Percentiles rank a stretch among this genome's conserved stretches.
These are phyloP conservation scores for Ammodytes dubius DNA, from an alignment of 2,113 vertebrate species.

Conservation along the genomic window DNA sequence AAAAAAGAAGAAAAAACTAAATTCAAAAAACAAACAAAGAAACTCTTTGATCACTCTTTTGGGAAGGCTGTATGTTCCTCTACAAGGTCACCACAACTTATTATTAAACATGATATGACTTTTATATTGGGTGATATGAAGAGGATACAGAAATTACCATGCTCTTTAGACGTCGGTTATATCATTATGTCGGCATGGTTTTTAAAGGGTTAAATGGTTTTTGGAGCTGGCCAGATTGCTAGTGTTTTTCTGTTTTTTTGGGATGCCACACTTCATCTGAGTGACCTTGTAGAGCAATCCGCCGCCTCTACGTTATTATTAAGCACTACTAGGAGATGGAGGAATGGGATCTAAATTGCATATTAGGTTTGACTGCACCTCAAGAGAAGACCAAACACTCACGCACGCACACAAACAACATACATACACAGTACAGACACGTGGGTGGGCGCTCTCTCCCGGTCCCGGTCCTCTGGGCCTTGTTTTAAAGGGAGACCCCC, in stretches of 20 bases:
- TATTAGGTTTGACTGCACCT: slow-evolving; percentile 87
- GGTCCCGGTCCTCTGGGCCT: slow-evolving; percentile 77
- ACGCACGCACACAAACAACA: slow-evolving; percentile 70
- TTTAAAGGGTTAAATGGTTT: slow-evolving; percentile 82
- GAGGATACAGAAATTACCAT: slow-evolving; percentile 66
- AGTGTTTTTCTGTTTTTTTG: slow-evolving; percentile 63
- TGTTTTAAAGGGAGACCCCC: slow-evolving; percentile 77
- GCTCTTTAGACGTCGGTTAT: slow-evolving; percentile 68
- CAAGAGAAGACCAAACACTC: slow-evolving; percentile 83
- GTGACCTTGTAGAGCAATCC: slow-evolving; percentile 80
- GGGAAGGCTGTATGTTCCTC: slow-evolving; percentile 78
- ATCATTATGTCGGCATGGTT: slow-evolving; percentile 63
- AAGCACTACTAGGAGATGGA: slow-evolving; percentile 80
- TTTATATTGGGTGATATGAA: slow-evolving; percentile 73
- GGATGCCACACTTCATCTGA: slow-evolving; percentile 58
- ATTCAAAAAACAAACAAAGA: slow-evolving; percentile 44
- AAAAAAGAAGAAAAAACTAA: slow-evolving; percentile 14
- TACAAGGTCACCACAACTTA: slow-evolving; percentile 78
- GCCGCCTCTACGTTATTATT: slow-evolving; percentile 61
- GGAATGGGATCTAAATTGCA: slow-evolving; percentile 83
- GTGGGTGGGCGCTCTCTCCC: slow-evolving; percentile 77
- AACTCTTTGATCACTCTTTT: slow-evolving; percentile 81
- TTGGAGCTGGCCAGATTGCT: slow-evolving; percentile 74
- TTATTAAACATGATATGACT: slow-evolving; percentile 70
- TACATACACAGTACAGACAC: slow-evolving; percentile 80